Percentiles rank a stretch among this genome's conserved stretches.
These are phyloP conservation scores for Lates japonicus DNA, from an alignment of 2,797 vertebrate genomes.

Conservation along the genomic window DNA sequence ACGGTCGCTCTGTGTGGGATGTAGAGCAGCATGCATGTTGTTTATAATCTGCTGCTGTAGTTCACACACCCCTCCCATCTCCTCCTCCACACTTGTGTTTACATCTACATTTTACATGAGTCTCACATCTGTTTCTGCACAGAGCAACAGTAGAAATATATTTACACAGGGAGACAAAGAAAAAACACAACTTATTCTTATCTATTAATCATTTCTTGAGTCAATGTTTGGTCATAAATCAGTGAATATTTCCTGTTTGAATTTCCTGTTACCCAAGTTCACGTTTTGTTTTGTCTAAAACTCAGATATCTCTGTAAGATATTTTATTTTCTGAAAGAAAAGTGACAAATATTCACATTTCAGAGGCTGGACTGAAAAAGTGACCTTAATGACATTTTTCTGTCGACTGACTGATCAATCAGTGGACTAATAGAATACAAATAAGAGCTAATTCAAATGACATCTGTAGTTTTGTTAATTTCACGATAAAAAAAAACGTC, in stretches of 20 bases:
- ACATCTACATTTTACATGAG: constrained; percentile 20
- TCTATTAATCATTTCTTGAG: background rate
- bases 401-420: too few species aligned
- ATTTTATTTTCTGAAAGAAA: background rate
- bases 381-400: too few species aligned
- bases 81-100: constrained; percentile 15
- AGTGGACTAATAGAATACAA: too few species aligned
- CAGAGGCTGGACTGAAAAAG: too few species aligned
- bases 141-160: background rate
- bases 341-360: background rate
- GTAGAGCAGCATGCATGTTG: background rate
- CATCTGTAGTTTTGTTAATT: too few species aligned
- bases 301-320: background rate
- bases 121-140: background rate
- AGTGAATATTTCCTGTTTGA: background rate
- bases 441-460: background rate
- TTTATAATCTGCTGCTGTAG: background rate
- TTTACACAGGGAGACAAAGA: background rate
- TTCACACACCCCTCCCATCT: background rate
- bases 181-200: too few species aligned
- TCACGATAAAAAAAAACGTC: too few species aligned
- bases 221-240: background rate
- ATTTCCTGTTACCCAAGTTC: background rate
- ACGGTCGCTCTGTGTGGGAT: background rate
- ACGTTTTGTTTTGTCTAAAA: background rate